phyloP scores from a whole-genome alignment of 2,797 vertebrate species.

The Meriones psammophilus region DNA sequence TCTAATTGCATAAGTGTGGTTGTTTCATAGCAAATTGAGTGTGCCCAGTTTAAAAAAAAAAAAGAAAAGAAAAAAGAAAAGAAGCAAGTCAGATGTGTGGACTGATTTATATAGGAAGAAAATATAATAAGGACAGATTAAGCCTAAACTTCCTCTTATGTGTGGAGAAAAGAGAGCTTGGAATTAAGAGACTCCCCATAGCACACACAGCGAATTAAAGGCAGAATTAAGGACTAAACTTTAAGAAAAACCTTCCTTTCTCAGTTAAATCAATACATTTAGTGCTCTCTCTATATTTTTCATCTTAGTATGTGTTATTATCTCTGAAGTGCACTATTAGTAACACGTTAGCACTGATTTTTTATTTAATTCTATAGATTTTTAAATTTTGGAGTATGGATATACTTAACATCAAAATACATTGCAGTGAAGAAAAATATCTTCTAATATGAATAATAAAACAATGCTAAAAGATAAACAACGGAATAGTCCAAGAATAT shows the following conservation, averaged over 20 bases:
- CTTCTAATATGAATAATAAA: slow-evolving; percentile 14
- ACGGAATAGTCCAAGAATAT: neutral
- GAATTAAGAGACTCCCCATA: neutral
- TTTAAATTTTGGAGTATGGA: slow-evolving; percentile 4
- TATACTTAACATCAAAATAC: slow-evolving; percentile 47
- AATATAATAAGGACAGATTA: slow-evolving; percentile 41
- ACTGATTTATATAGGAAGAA: slow-evolving; percentile 2
- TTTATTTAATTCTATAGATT: slow-evolving; percentile 69
- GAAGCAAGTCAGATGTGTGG: slow-evolving; percentile 43
- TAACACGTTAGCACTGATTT: slow-evolving; percentile 39
- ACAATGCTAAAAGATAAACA: slow-evolving; percentile 58
- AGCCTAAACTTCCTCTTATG: slow-evolving; percentile 38
- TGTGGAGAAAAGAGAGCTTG: slow-evolving; percentile 8
- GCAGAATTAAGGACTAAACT: slow-evolving; percentile 30
- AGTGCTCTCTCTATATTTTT: slow-evolving; percentile 47
- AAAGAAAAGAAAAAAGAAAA: slow-evolving; percentile 33
- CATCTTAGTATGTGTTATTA: slow-evolving; percentile 71
- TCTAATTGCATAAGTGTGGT: slow-evolving; percentile 82
- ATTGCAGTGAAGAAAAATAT: slow-evolving; percentile 68
- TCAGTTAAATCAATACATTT: slow-evolving; percentile 62
- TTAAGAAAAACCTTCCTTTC: slow-evolving; percentile 55
- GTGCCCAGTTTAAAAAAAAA: slow-evolving; percentile 31
- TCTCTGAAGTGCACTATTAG: slow-evolving; percentile 72
- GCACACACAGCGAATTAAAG: slow-evolving; percentile 27
- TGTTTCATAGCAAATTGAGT: slow-evolving; percentile 79